These are phyloP conservation scores for Phenganax subtilis DNA, from an alignment of 92 coral and sea anemone species.

Conservation along the genomic window DNA sequence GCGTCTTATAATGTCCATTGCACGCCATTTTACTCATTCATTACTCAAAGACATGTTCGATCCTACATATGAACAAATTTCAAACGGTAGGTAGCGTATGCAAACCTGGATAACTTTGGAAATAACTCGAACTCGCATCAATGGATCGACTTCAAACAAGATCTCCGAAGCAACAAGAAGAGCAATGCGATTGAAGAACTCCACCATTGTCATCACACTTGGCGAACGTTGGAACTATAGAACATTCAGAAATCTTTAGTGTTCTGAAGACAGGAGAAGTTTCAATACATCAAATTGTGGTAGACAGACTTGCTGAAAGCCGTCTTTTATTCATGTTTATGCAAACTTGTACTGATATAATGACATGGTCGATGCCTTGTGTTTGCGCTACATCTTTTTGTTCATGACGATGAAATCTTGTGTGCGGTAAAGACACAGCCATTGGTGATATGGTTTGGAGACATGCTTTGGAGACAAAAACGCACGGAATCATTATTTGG, in stretches of 20 bases:
- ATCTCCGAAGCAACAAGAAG: conserved; percentile 86
- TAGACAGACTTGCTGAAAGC: not conserved
- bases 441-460: too few relatives aligned
- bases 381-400: too few relatives aligned
- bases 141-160: conserved; percentile 71
- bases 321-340: too few relatives aligned
- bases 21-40: too few relatives aligned
- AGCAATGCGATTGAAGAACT: conserved; percentile 90
- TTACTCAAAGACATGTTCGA: too few relatives aligned
- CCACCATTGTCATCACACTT: conserved; percentile 95
- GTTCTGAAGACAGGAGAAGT: not conserved
- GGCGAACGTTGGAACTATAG: conserved; percentile 83
- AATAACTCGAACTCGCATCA: conserved; percentile 73
- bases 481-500: not conserved
- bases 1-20: too few relatives aligned
- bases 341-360: too few relatives aligned
- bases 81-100: not conserved
- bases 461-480: not conserved
- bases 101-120: conserved; percentile 91
- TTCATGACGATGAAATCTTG: too few relatives aligned
- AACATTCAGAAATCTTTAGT: not conserved
- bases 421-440: too few relatives aligned
- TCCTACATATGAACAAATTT: too few relatives aligned
- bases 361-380: too few relatives aligned
- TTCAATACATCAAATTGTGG: not conserved